Percentiles rank a stretch among this genome's conserved stretches.
Conservation (phyloP, 1,140 invertebrate species). For the Brachionus koreanus region DNA sequence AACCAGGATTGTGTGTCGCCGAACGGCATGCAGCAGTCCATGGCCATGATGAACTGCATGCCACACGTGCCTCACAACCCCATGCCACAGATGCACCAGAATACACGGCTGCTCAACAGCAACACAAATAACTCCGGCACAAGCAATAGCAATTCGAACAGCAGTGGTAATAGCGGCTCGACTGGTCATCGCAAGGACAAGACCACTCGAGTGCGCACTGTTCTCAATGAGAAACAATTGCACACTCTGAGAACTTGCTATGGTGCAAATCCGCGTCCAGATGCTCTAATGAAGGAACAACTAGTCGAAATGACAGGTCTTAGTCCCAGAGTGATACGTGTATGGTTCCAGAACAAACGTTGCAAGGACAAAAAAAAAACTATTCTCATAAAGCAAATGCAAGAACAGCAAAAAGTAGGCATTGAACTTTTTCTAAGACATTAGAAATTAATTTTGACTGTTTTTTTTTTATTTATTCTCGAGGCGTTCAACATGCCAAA, state of each 20-base stretch:
- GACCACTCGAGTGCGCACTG: slow-evolving; percentile 90
- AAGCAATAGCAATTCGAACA: neutral
- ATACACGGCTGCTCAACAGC: neutral
- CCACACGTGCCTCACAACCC: neutral
- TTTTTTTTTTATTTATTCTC: neutral
- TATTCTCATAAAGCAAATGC: slow-evolving; percentile 92
- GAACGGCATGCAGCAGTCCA: neutral
- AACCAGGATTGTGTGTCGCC: slow-evolving; percentile 29
- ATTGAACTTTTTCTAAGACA: neutral
- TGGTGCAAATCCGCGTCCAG: slow-evolving; percentile 90
- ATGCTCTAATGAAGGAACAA: slow-evolving; percentile 98
- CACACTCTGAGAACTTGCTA: slow-evolving; percentile 86
- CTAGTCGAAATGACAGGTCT: slow-evolving; percentile 96
- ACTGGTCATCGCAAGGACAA: slow-evolving; percentile 63
- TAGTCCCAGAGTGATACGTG: slow-evolving; percentile 87
- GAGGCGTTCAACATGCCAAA: neutral
- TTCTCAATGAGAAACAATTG: slow-evolving; percentile 96
- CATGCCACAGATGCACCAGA: neutral
- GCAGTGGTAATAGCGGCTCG: neutral
- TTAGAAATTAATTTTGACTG: neutral
- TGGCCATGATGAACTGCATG: neutral
- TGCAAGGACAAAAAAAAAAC: slow-evolving; percentile 99
- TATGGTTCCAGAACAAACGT: slow-evolving; percentile 97
- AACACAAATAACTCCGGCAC: neutral
- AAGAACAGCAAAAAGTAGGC: slow-evolving; percentile 80